phyloP scores from a whole-genome alignment of 2,797 vertebrate genomes.

The Macropus fuliginosus region DNA sequence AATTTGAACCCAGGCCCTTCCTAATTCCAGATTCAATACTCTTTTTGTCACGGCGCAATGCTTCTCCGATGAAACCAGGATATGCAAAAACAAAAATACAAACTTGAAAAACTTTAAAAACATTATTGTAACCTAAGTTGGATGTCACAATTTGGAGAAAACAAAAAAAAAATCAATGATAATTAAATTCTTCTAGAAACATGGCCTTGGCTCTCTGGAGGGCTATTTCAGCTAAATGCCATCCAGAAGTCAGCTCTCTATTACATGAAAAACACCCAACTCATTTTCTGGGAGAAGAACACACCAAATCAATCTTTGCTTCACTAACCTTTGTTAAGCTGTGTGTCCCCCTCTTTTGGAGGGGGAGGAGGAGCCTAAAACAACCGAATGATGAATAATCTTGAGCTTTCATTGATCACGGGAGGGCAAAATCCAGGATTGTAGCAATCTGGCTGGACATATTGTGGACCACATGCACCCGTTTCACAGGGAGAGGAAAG shows the following conservation, averaged over 20 bases:
- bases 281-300: conserved; percentile 79
- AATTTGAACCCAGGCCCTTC: not conserved
- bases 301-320: conserved; percentile 81
- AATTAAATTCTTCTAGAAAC: conserved; percentile 86
- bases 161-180: conserved; percentile 85
- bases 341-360: conserved; percentile 79
- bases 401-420: not conserved
- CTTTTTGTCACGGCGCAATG: not conserved
- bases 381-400: conserved; percentile 40
- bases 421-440: rapidly evolving
- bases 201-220: conserved; percentile 80
- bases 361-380: not conserved
- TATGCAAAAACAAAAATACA: conserved; percentile 49
- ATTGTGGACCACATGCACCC: not conserved
- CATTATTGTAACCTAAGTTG: conserved; percentile 68
- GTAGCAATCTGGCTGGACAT: not conserved
- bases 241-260: conserved; percentile 84
- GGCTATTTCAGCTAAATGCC: conserved; percentile 79
- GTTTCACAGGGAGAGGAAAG: not conserved
- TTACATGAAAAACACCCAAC: conserved; percentile 76
- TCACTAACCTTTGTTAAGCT: conserved; percentile 78
- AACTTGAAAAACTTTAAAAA: conserved; percentile 67
- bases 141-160: conserved; percentile 80
- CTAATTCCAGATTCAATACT: not conserved
- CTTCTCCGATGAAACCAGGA: conserved; percentile 52